Evolutionary conservation across 2,888 invertebrate genomes (phyloP), one percentile per base, ranked within the genome.

Genomic region (Sylvicola fuscatus): DNA sequence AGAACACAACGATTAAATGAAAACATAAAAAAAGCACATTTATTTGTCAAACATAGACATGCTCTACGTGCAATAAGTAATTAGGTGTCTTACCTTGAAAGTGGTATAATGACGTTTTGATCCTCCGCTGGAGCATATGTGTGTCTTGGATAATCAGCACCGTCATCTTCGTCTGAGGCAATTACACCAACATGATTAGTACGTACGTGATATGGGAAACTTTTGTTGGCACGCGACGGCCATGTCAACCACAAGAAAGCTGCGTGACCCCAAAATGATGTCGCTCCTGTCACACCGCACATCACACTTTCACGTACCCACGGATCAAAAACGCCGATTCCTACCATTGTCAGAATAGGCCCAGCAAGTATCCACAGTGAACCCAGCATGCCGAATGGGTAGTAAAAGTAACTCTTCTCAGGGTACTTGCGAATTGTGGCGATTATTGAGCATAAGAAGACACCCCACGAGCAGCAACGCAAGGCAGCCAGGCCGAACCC

Each of bases 141-240:
- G 39, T 45, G 48, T 13, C 47, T 38, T 3, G 47, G 47, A 40
- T 46, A 49, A 36, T 47, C 44, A 26, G 45, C 41, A 6, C 45
- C 43, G 34, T 45, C 42, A 40, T 49, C 42, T 29, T 49, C 46
- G 2, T 42, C 53, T 38, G 66, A 58, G 53, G 73, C 70, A 72
- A 75, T 72, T 1, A 72, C 64, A 2, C 74, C 75, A 17, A 78
- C 74, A 59, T 87, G 86, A 1, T 80, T 78, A 0, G 87, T 87
- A 36, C 84, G 61, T 17, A 89, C 84, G 52, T 90, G 89, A 53
- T 82, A 90, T 0, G 90, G 90, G 48, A 90, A 89, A 50, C 84
- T 84, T 48, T 75, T 77, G 51, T 89, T 89, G 0, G 83, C 82
- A 39, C 79, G 74, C 2, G 80, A 76, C 3, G 90, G 90, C 49